phyloP scores from a whole-genome alignment of 1,140 invertebrate species.

The Notospermus geniculatus region DNA sequence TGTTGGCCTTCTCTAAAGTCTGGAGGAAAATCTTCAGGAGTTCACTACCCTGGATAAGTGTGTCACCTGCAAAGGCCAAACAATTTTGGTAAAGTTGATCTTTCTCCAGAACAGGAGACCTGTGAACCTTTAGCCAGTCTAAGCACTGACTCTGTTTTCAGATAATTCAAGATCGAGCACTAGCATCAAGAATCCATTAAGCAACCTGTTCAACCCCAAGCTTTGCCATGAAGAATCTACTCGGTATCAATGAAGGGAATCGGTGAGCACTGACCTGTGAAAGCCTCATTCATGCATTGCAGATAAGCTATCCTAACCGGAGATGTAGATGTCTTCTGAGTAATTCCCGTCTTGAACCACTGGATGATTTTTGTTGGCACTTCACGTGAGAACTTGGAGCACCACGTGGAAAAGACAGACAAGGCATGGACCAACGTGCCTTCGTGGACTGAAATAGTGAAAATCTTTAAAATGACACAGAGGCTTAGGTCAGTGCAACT shows the following conservation, averaged over 20 bases:
- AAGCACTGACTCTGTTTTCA: too few species aligned
- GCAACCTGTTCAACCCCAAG: too few species aligned
- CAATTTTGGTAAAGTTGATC: too few species aligned
- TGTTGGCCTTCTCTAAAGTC: constrained; percentile 69
- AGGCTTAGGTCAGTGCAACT: too few species aligned
- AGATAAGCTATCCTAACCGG: constrained; percentile 76
- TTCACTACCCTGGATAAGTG: constrained; percentile 55
- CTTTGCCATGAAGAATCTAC: too few species aligned
- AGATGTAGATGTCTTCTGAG: constrained; percentile 74
- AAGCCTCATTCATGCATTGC: constrained; percentile 67
- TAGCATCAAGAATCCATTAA: background rate
- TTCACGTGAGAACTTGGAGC: constrained; percentile 65
- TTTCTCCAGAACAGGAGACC: too few species aligned
- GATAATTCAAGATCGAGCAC: too few species aligned
- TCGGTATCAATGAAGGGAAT: too few species aligned
- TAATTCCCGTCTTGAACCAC: constrained; percentile 71
- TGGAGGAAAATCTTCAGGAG: constrained; percentile 65
- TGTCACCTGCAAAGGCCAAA: constrained; percentile 52
- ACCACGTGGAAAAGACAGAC: constrained; percentile 79
- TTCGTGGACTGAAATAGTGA: constrained; percentile 72
- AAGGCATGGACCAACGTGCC: constrained; percentile 80
- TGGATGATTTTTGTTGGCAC: constrained; percentile 72
- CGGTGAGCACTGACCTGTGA: constrained; percentile 51
- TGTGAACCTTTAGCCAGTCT: too few species aligned
- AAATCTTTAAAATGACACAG: constrained; percentile 17